Evolutionary conservation across 2,888 invertebrate species (phyloP).

Genomic region (Dilophus febrilis): DNA sequence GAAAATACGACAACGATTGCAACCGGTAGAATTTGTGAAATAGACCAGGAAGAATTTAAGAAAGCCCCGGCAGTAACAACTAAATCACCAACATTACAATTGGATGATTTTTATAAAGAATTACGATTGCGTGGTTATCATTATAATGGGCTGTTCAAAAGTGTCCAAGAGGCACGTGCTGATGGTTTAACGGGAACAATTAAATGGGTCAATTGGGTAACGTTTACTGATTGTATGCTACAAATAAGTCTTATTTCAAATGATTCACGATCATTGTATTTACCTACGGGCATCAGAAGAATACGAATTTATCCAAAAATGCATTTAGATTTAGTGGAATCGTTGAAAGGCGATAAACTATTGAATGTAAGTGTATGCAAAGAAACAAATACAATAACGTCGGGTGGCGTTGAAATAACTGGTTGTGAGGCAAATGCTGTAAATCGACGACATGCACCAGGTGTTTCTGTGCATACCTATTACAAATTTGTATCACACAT

Average conservation of each 20-base stretch:
- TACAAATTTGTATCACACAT: conserved; percentile 53
- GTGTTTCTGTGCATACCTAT: conserved; percentile 60
- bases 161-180: conserved; percentile 19
- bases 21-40: conserved; percentile 46
- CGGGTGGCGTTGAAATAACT: conserved; percentile 60
- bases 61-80: conserved; percentile 12
- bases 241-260: conserved; percentile 60
- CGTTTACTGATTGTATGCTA: conserved; percentile 77
- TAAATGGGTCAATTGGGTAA: conserved; percentile 73
- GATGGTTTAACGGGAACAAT: conserved; percentile 25
- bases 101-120: conserved; percentile 52
- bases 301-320: conserved; percentile 51
- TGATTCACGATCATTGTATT: conserved; percentile 48
- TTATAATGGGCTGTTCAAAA: conserved; percentile 28
- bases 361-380: conserved; percentile 22
- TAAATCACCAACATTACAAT: conserved; percentile 28
- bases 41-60: conserved; percentile 26
- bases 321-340: too few relatives aligned
- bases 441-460: conserved; percentile 45
- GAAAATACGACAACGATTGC: conserved; percentile 52
- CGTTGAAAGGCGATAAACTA: conserved; percentile 19
- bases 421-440: conserved; percentile 58
- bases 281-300: conserved; percentile 54
- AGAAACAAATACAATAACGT: conserved; percentile 28
- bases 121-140: conserved; percentile 53